Base-by-base conservation (phyloP, 2,797 vertebrate genomes). In the Ambastaia sidthimunki region DNA sequence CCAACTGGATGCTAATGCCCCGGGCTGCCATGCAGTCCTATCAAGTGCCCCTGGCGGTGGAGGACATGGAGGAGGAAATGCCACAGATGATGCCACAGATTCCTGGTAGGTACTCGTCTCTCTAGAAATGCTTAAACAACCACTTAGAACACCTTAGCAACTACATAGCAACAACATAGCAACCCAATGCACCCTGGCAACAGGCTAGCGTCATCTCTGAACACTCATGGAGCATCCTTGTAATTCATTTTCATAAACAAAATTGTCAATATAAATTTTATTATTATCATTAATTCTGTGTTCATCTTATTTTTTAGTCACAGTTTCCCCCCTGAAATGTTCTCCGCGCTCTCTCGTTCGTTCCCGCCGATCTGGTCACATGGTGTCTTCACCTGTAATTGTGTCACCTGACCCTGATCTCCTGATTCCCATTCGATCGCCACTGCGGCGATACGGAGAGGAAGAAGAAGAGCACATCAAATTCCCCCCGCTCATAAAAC, bases 1-100 rank as follows among this genome's bases (percentile, higher is more conserved):
- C 97, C 80, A 92, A 94, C 80, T 90, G 94, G 90, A 91, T 96
- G 78, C 93, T 95, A 37, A 94, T 96, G 89, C 93, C 96, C 37
- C 91, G 96, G 87, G 92, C 94, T 50, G 90, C 91, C 63, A 95
- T 96, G 82, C 91, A 95, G 60, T 93, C 96, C 28, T 97, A 95
- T 83, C 94, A 95, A 23, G 95, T 95, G 68, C 94, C 95, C 44
- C 93, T 93, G 0, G 94, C 94, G 48, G 94, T 97, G 15, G 97
- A 98, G 85, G 96, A 99, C 89, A 91, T 99, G 81, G 91, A 97
- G 81, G 97, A 98, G 84, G 97, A 97, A 11, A 93, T 95, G 72
- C 89, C 94, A 69, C 92, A 96, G 31, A 93, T 96, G 59, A 92
- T 96, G 87, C 93, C 95, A 83, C 97, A 97, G 82, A 96, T 97